These are phyloP conservation scores for Polydrusus cervinus DNA, from an alignment of 2,888 invertebrate genomes.

Conservation along the genomic window DNA sequence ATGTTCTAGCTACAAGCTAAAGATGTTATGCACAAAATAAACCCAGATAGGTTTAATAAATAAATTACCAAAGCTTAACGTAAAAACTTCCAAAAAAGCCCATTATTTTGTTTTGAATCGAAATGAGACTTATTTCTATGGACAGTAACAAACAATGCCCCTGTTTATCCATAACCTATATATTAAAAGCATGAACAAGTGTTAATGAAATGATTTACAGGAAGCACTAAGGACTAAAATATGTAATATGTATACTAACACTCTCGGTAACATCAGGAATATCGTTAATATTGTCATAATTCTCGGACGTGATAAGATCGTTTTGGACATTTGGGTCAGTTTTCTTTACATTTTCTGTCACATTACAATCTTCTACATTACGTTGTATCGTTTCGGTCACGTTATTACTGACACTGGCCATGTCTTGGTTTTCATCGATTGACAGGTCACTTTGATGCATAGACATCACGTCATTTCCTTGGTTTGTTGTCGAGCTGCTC, in stretches of 20 bases:
- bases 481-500: background rate
- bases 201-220: background rate
- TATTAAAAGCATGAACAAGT: background rate
- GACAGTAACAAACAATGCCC: no score
- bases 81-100: no score
- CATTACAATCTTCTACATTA: background rate
- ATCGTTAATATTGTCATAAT: background rate
- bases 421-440: background rate
- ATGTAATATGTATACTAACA: constrained; percentile 23
- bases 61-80: no score
- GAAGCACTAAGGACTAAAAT: constrained; percentile 13
- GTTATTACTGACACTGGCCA: background rate
- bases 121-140: no score
- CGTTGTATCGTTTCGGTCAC: background rate
- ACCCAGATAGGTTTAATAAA: no score
- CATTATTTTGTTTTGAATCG: no score
- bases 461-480: background rate
- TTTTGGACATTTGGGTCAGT: background rate
- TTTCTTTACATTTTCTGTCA: background rate
- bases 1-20: no score
- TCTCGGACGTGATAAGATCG: background rate
- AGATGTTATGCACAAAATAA: no score
- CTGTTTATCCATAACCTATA: background rate
- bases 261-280: constrained; percentile 8
- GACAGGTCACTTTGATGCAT: background rate